Percentiles rank a stretch among this genome's conserved stretches.
Evolutionary conservation across 2,797 vertebrate genomes (phyloP).

Genomic region (Argyrosomus regius): DNA sequence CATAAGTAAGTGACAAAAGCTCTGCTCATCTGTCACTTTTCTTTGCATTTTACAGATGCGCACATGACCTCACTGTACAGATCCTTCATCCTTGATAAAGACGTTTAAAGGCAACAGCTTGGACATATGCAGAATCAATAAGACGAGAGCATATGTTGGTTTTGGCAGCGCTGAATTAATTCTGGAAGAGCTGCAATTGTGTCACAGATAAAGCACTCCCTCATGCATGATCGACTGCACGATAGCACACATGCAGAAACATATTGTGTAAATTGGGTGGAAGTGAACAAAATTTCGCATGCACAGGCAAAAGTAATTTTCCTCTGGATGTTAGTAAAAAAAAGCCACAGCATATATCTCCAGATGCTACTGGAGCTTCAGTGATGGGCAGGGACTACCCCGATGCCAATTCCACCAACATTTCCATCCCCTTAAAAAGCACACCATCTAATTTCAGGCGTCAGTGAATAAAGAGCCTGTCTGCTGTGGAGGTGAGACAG

Average conservation of each 20-base stretch:
- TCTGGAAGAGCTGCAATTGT: slow-evolving; percentile 59
- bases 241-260: slow-evolving; percentile 37
- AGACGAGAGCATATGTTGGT: slow-evolving; percentile 51
- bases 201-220: slow-evolving; percentile 56
- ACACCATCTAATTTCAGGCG: slow-evolving; percentile 67
- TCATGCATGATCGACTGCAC: slow-evolving; percentile 39
- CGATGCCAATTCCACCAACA: slow-evolving; percentile 37
- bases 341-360: not conserved
- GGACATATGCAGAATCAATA: slow-evolving; percentile 25
- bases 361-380: slow-evolving; percentile 11
- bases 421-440: slow-evolving; percentile 62
- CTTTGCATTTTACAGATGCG: slow-evolving; percentile 9
- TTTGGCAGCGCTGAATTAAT: slow-evolving; percentile 55
- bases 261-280: slow-evolving; percentile 35
- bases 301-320: slow-evolving; percentile 15
- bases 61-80: slow-evolving; percentile 29
- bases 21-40: not conserved
- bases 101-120: slow-evolving; percentile 33
- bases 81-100: slow-evolving; percentile 24
- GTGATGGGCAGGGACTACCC: slow-evolving; percentile 38
- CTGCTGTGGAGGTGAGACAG: slow-evolving; percentile 77
- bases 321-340: slow-evolving; percentile 1
- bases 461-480: slow-evolving; percentile 72
- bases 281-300: slow-evolving; percentile 14
- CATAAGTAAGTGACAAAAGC: slow-evolving; percentile 3